A percentile compares a stretch with the other conserved stretches of the same genome.
phyloP scores from a whole-genome alignment of 1,140 invertebrate species.

The honey bee (Apis mellifera) region DNA sequence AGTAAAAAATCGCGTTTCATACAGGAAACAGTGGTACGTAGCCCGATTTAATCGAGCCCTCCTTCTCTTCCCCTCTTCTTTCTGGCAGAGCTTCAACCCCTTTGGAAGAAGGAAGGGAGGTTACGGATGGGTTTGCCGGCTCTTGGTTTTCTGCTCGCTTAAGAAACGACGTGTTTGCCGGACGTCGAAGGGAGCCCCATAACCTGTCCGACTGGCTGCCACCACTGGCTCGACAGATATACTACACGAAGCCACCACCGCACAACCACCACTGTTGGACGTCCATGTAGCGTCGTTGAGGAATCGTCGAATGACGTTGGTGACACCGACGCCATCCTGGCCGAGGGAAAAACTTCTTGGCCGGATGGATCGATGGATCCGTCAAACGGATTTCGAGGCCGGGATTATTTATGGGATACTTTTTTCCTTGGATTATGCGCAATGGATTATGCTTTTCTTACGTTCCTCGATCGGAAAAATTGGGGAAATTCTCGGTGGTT shows the following conservation, averaged over 20 bases:
- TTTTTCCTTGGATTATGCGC: constrained; percentile 12
- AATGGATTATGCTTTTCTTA: background rate
- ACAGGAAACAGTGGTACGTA: constrained; percentile 72
- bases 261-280: constrained; percentile 18
- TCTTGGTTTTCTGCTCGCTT: constrained; percentile 51
- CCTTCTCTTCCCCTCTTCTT: constrained; percentile 7
- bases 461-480: background rate
- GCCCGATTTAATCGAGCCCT: constrained; percentile 68
- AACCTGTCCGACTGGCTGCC: constrained; percentile 57
- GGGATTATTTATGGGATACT: constrained; percentile 57
- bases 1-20: constrained; percentile 19
- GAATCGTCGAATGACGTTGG: constrained; percentile 15
- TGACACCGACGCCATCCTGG: constrained; percentile 32
- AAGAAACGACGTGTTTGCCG: constrained; percentile 64
- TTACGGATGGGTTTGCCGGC: constrained; percentile 60
- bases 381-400: constrained; percentile 62
- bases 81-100: constrained; percentile 46
- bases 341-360: constrained; percentile 40
- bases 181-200: constrained; percentile 46
- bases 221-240: constrained; percentile 34
- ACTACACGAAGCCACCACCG: constrained; percentile 35
- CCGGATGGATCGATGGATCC: constrained; percentile 58
- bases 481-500: too few relatives aligned
- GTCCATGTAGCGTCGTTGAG: background rate
- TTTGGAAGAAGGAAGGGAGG: background rate